phyloP scores from a whole-genome alignment of 2,888 invertebrate species.

The Galerucella pusilla region DNA sequence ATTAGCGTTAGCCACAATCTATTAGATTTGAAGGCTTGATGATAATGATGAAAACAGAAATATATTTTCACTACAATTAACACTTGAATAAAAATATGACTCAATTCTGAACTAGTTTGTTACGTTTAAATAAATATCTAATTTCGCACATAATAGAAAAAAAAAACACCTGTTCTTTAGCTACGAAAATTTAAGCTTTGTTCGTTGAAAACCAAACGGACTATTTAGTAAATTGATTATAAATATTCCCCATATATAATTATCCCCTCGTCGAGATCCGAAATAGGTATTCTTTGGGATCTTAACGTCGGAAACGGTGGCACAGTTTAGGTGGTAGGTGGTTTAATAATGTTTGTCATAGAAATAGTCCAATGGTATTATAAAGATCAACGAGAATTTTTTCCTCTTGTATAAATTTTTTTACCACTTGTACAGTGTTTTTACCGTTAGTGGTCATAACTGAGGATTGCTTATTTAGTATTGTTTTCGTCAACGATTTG shows the following conservation, averaged over 20 bases:
- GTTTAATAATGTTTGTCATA: slow-evolving; percentile 38
- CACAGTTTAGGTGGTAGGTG: slow-evolving; percentile 25
- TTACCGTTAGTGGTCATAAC: too few species aligned
- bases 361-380: slow-evolving; percentile 15
- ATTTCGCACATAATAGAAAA: slow-evolving; percentile 6
- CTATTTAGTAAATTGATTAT: slow-evolving; percentile 24
- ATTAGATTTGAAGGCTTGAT: too few species aligned
- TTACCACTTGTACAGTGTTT: too few species aligned
- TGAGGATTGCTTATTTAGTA: too few species aligned
- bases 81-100: not conserved
- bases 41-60: too few species aligned
- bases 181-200: slow-evolving; percentile 10
- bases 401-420: too few species aligned
- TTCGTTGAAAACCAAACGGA: slow-evolving; percentile 18
- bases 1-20: too few species aligned
- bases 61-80: too few species aligned
- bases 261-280: slow-evolving; percentile 32
- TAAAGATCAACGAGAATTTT: too few species aligned
- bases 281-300: slow-evolving; percentile 20
- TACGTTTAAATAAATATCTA: slow-evolving; percentile 4
- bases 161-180: slow-evolving; percentile 7
- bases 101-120: not conserved
- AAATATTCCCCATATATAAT: slow-evolving; percentile 26
- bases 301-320: slow-evolving; percentile 36
- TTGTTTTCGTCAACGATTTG: too few species aligned